Conservation (phyloP, 2,888 invertebrate species). For the Timema cristinae region DNA sequence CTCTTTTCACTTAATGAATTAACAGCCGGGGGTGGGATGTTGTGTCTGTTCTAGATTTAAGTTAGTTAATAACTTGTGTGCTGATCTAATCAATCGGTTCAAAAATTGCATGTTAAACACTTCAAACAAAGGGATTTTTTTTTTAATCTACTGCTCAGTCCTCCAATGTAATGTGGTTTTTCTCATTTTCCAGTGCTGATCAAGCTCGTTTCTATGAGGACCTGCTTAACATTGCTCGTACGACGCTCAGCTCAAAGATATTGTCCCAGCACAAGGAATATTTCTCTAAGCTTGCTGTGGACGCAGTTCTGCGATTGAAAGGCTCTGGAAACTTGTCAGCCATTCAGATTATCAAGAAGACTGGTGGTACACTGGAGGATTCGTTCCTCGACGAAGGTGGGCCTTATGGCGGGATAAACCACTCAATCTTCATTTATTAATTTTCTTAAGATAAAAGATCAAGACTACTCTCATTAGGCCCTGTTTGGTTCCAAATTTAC, state of each 20-base stretch:
- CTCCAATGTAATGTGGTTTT: not conserved
- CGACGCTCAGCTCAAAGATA: constrained; percentile 97
- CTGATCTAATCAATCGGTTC: too few relatives aligned
- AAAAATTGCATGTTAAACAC: too few relatives aligned
- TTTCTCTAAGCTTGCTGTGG: constrained; percentile 92
- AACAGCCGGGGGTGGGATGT: too few relatives aligned
- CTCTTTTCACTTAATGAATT: too few relatives aligned
- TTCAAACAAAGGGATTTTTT: too few relatives aligned
- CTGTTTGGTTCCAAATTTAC: too few relatives aligned
- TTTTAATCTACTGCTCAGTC: too few relatives aligned
- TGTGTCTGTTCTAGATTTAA: too few relatives aligned
- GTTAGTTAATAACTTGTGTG: too few relatives aligned
- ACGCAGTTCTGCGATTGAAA: constrained; percentile 91
- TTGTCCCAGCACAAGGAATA: constrained; percentile 95
- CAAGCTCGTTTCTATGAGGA: constrained; percentile 77
- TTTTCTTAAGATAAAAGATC: not conserved
- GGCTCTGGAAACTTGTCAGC: constrained; percentile 93
- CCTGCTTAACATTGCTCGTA: constrained; percentile 93
- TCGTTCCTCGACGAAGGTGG: constrained; percentile 89
- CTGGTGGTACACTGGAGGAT: constrained; percentile 87
- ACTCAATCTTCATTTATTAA: too few relatives aligned
- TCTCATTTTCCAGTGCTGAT: constrained; percentile 54
- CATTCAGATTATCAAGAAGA: constrained; percentile 97
- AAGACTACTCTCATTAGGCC: too few relatives aligned
- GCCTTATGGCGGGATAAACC: not conserved